Evolutionary conservation across 1,140 invertebrate species (phyloP), one percentile per base, ranked within the genome.

Genomic region (Zaprionus davidi): DNA sequence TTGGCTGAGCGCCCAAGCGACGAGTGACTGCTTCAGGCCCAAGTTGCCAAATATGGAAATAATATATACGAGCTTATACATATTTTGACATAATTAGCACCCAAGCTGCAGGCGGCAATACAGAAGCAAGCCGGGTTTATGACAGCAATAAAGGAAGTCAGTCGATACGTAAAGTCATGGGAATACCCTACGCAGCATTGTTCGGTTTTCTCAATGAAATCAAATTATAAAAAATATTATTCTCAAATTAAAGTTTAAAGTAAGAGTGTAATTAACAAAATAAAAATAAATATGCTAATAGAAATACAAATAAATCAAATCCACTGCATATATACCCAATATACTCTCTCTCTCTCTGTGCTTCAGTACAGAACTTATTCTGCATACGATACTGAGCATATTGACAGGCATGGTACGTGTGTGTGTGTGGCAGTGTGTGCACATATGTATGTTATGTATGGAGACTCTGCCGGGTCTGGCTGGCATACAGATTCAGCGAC

Each of bases 81-180:
- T 70, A 75, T 78, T 81, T 83, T 34, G 75, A 57, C 65, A 83
- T 87, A 88, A 87, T 87, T 88, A 87, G 84, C 57, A 72, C 56
- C 46, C 68, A 38, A 58, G 73, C 80, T 78, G 49, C 41, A 75
- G 71, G 55, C 64, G 41, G 22, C 74, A 71, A 70, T 56, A 65
- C 69, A 78, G 57, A 76, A 73, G 79, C 68, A 82, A 57, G 56
- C 41, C 41, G 46, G 34, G 51, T 26, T 46, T 70, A 11, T 15
- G 55, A 28, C 44, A 17, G 34, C 34, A 26, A 22, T 20, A 31
- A 20, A 3, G 2, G 5, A 12, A 38, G 11, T 28, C 13, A 2
- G 3, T 9, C 1, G 4, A 24, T 1, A 5, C 5, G 2, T 6
- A 31, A n/a, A 28, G 41, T 24, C 12, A 7, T 11, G 0, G 3